phyloP scores from a whole-genome alignment of 2,888 invertebrate genomes.

The Pristionchus maxplancki region DNA sequence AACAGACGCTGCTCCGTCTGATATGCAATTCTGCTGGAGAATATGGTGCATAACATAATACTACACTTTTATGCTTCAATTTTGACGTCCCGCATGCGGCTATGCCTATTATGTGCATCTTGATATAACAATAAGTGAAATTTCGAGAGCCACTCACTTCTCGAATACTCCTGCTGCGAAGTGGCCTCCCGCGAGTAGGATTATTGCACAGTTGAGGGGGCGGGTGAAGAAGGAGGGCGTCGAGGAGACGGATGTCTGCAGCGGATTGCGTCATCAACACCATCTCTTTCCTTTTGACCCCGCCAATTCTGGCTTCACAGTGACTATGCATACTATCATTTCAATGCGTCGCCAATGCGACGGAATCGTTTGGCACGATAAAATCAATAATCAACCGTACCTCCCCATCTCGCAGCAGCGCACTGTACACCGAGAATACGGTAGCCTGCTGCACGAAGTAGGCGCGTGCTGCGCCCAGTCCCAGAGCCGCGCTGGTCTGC shows the following conservation, averaged over 20 bases:
- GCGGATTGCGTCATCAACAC: neutral
- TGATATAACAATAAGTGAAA: too few species aligned
- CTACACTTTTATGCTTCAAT: too few species aligned
- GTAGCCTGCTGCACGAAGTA: slow-evolving; percentile 59
- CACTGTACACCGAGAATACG: slow-evolving; percentile 59
- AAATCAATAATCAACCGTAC: slow-evolving; percentile 19
- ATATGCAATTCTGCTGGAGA: too few species aligned
- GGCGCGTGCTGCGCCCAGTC: slow-evolving; percentile 55
- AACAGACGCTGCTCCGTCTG: neutral
- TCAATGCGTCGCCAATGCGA: too few species aligned
- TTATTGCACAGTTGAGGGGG: slow-evolving; percentile 80
- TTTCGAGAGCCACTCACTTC: slow-evolving; percentile 79
- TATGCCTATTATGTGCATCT: too few species aligned
- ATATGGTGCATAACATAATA: too few species aligned
- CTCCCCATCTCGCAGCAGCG: slow-evolving; percentile 49
- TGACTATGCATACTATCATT: too few species aligned
- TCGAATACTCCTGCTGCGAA: slow-evolving; percentile 85
- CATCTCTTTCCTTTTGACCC: too few species aligned
- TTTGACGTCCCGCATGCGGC: too few species aligned
- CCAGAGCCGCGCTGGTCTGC: neutral
- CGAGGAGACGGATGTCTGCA: slow-evolving; percentile 38
- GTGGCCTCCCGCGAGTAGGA: slow-evolving; percentile 90
- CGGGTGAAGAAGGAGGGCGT: slow-evolving; percentile 56
- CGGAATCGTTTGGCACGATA: too few species aligned
- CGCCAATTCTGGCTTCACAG: too few species aligned